A percentile compares a stretch with the other conserved stretches of the same genome.
Evolutionary conservation across 1,140 invertebrate genomes (phyloP).

Genomic region (Latrodectus geometricus): DNA sequence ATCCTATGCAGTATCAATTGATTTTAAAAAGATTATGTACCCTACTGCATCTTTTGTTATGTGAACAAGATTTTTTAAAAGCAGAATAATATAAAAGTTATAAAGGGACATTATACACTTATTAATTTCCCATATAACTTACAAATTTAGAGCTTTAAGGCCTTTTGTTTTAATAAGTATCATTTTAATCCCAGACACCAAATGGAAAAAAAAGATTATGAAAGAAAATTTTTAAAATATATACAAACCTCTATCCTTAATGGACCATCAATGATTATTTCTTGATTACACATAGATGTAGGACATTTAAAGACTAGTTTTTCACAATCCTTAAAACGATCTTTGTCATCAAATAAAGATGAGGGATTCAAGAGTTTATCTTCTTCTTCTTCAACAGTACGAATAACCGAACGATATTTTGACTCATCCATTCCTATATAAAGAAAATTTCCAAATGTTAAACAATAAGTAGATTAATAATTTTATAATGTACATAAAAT

Average conservation of each 20-base stretch:
- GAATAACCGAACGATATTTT: conserved; percentile 69
- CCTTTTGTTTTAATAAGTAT: no score
- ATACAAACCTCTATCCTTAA: conserved; percentile 14
- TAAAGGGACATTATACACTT: no score
- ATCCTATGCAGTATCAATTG: no score
- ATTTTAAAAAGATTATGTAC: no score
- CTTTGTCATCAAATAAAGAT: conserved; percentile 49
- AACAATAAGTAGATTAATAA: not conserved
- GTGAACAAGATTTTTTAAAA: no score
- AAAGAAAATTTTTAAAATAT: not conserved
- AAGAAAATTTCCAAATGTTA: not conserved
- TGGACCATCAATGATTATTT: conserved; percentile 38
- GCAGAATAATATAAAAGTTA: no score
- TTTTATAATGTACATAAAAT: not conserved
- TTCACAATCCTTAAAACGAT: conserved; percentile 79
- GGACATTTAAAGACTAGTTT: conserved; percentile 66
- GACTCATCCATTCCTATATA: conserved; percentile 71
- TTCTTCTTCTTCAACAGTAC: conserved; percentile 71
- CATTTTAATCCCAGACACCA: no score
- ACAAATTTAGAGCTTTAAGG: no score
- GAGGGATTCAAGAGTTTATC: conserved; percentile 34
- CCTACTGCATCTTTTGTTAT: no score
- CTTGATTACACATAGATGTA: conserved; percentile 18
- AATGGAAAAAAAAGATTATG: no score
- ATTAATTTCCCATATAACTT: no score